Conservation (phyloP, 2,113 vertebrate species). For the Suricata suricatta region DNA sequence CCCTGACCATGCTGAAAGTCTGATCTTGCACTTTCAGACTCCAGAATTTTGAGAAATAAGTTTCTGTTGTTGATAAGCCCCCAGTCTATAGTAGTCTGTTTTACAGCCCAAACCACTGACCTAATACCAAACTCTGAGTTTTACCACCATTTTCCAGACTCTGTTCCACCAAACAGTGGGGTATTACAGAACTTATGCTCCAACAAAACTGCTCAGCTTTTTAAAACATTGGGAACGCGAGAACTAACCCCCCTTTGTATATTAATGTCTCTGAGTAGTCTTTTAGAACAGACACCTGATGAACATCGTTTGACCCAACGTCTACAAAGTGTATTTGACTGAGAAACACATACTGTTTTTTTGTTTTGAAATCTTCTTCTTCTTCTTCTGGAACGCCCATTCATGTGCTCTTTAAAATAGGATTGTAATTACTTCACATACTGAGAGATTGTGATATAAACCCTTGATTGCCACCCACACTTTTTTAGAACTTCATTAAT, state of each 20-base stretch:
- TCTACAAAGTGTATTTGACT: background rate
- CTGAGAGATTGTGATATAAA: background rate
- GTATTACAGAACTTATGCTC: background rate
- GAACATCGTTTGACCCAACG: no score
- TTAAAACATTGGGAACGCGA: background rate
- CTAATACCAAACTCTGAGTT: background rate
- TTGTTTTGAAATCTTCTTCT: background rate
- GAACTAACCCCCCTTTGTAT: fast-evolving
- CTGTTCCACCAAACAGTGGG: background rate
- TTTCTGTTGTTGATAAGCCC: background rate
- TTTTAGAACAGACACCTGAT: background rate
- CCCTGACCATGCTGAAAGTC: no score
- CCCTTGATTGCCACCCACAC: background rate
- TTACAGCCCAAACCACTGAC: background rate
- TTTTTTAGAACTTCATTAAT: background rate
- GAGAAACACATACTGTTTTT: background rate
- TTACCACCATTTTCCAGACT: background rate
- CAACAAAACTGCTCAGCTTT: no score
- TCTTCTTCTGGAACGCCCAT: background rate
- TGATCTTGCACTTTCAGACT: background rate
- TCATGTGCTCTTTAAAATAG: background rate
- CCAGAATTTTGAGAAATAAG: background rate
- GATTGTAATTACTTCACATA: background rate
- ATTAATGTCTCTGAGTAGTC: background rate
- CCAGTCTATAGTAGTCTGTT: background rate